Evolutionary conservation across 2,888 invertebrate species (phyloP), one percentile per base, ranked within the genome.

Genomic region (Cerceris rybyensis): DNA sequence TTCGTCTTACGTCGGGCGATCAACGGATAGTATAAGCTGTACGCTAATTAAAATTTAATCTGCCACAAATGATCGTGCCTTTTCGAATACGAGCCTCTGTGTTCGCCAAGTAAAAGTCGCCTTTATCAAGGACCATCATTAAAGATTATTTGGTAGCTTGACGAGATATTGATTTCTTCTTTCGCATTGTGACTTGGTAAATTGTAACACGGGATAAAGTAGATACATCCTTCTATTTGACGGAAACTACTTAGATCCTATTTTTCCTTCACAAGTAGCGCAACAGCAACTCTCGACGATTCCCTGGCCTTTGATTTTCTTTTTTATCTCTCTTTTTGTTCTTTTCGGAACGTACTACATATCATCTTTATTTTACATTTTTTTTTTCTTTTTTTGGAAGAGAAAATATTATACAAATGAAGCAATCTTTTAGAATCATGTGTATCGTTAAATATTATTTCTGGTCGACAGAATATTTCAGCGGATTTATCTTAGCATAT

Each of bases 31-130:
- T n/a, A n/a, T n/a, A n/a, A n/a, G 7, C 50, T 14, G 39, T 49
- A 16, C 54, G 28, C 49, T 28, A 59, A 74, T 69, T 74, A 58
- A 69, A 42, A 58, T 74, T 75, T 55, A 65, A 71, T 55, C 60
- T 28, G 50, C 28, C 54, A 16, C 28, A 39, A 57, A 14, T 14
- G 52, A 11, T 70, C 70, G 43, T 60, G 43, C 14, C n/a, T 17
- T 59, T 41, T 41, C 59, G 59, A 13, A 14, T 16, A 7, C 6
- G 14, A 54, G 7, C 17, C 28, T 28, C 28, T 57, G n/a, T 13
- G 16, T 5, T 46, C 14, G 55, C 28, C 46, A 59, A 61, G 72
- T 72, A 74, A 80, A 70, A 77, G 70, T 70, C 57, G 70, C 50
- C 58, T 77, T 70, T 73, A 69, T 64, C 52, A 72, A 61, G 61